Evolutionary conservation across 2,797 vertebrate species (phyloP).

Genomic region (Bradypus variegatus): DNA sequence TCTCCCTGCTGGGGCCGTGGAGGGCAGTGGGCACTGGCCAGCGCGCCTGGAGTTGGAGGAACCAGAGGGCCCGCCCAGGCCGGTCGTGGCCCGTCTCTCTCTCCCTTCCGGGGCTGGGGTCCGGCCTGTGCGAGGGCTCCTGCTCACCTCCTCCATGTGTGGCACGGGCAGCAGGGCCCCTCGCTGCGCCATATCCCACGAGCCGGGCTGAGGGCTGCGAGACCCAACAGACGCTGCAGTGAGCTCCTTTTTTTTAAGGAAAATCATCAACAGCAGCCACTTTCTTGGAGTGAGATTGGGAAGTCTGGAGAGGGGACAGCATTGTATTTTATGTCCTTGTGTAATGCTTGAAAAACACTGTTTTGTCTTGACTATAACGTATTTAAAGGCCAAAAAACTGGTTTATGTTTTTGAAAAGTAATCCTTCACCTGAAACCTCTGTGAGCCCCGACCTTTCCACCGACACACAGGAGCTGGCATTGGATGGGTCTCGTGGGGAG

Average conservation of each 20-base stretch:
- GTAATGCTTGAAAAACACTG: not conserved
- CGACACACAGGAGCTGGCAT: accelerated
- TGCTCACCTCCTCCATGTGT: no score
- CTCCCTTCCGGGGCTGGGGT: no score
- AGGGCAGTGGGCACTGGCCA: no score
- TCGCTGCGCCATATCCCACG: no score
- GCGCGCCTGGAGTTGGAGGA: no score
- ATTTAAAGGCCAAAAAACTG: not conserved
- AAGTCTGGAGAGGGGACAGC: not conserved
- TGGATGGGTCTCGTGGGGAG: not conserved
- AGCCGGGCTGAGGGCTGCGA: not conserved
- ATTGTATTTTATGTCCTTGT: not conserved
- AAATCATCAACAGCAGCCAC: not conserved
- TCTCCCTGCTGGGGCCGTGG: not conserved
- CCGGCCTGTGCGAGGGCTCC: no score
- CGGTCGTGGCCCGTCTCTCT: no score
- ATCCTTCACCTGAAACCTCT: not conserved
- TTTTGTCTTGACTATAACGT: not conserved
- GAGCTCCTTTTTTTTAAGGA: not conserved
- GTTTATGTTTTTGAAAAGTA: not conserved
- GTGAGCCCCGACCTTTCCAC: not conserved
- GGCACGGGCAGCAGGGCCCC: no score
- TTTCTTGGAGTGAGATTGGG: not conserved
- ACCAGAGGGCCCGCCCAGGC: no score
- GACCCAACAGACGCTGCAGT: not conserved